These are phyloP conservation scores for Nymphalis c-album DNA, from an alignment of 2,888 invertebrate genomes.

Conservation along the genomic window DNA sequence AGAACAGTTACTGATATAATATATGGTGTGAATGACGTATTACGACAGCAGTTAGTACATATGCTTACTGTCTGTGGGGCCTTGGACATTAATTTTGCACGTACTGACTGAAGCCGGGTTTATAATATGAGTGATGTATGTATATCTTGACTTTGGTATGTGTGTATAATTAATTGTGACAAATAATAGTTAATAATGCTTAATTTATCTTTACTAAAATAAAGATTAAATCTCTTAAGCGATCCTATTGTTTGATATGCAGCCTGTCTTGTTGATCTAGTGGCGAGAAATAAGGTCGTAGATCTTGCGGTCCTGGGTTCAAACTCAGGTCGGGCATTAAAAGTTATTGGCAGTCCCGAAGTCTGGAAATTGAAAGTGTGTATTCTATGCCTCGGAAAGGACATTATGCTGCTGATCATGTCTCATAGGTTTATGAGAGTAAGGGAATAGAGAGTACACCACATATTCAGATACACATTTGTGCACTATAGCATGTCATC, in stretches of 20 bases:
- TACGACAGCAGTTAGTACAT: conserved; percentile 2
- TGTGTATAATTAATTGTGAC: neutral
- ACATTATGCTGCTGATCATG: too few relatives aligned
- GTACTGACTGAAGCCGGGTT: neutral
- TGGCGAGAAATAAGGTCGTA: too few relatives aligned
- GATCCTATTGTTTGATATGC: neutral
- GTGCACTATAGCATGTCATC: too few relatives aligned
- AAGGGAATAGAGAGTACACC: too few relatives aligned
- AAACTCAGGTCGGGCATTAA: too few relatives aligned
- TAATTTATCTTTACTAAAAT: neutral
- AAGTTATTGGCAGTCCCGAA: too few relatives aligned
- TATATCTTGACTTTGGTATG: neutral
- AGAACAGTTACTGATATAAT: neutral
- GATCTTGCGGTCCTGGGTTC: too few relatives aligned
- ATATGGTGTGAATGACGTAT: conserved; percentile 8
- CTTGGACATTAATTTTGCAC: conserved; percentile 9
- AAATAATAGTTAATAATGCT: neutral
- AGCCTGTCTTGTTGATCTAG: too few relatives aligned
- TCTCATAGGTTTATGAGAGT: too few relatives aligned
- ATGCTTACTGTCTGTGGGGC: conserved; percentile 7
- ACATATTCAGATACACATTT: too few relatives aligned
- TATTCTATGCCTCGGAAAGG: too few relatives aligned
- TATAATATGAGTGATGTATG: conserved; percentile 1
- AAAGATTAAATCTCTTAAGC: neutral
- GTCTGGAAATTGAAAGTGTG: too few relatives aligned